Evolutionary conservation across 2,113 vertebrate species (phyloP), one percentile per base, ranked within the genome.

Genomic region (Maccullochella peelii): DNA sequence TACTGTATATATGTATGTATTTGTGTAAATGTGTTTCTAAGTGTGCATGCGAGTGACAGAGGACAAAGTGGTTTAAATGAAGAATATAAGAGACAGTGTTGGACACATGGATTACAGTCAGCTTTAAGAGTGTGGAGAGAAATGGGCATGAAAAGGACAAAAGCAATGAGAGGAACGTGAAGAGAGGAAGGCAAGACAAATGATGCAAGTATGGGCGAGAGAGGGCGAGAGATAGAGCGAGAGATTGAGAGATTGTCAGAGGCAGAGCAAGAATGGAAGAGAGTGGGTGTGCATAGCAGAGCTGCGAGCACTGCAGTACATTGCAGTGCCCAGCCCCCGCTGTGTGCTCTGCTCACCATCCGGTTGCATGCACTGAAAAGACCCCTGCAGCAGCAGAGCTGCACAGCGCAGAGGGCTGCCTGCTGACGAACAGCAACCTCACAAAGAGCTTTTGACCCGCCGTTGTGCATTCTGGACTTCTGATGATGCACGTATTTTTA

Each of bases 321-420:
- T 94, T 95, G 94, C 93, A 40, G 94, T 93, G 94, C 94, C 94
- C 94, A 95, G 94, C 94, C 94, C 94, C 93, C 91, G 93, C 93
- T 91, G 94, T 42, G 92, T 88, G 86, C 92, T 93, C 87, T 87
- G 90, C 84, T 93, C 87, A 81, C 92, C 92, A 92, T 94, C 93
- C 92, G 92, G 87, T 79, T 91, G 85, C 93, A 92, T 94, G 93
- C 87, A 87, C 90, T 84, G 90, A 93, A 87, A 87, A 92, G 93
- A 93, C 90, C 94, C 94, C 92, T 90, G 92, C 92, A 93, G 94
- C 89, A 73, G 93, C 87, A 75, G 90, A 79, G 87, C 70, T 18
- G 88, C 89, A 81, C 77, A 21, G 73, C 75, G 69, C 70, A 75
- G 59, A 71, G 75, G 79, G 73, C 85, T 91, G 89, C 86, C 88